Conservation (phyloP, 1,140 invertebrate species). For the Drosophila nannoptera region DNA sequence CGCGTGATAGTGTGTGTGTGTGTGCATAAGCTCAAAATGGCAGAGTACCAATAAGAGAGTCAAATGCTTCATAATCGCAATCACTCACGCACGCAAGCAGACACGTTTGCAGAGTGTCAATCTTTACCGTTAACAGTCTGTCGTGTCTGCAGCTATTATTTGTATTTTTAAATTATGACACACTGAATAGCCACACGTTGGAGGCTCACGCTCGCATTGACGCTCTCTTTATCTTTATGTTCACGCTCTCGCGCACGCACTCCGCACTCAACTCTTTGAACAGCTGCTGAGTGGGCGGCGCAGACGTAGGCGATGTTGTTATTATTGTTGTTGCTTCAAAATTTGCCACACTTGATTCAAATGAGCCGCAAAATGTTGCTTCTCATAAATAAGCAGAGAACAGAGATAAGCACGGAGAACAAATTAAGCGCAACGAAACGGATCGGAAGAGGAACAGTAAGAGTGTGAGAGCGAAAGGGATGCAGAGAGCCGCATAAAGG, state of each 20-base stretch:
- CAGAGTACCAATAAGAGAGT: constrained; percentile 32
- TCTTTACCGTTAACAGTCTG: constrained; percentile 58
- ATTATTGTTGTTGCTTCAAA: constrained; percentile 28
- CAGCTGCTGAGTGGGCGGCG: constrained; percentile 69
- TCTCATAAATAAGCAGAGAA: constrained; percentile 38
- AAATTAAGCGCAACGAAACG: constrained; percentile 62
- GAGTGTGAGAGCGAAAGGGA: neutral
- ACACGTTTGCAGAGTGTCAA: constrained; percentile 34
- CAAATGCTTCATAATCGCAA: constrained; percentile 48
- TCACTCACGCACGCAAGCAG: constrained; percentile 4
- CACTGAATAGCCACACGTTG: constrained; percentile 37
- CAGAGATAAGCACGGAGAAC: constrained; percentile 15
- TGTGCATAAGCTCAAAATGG: constrained; percentile 19
- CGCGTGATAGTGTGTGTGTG: constrained; percentile 1
- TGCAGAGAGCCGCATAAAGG: neutral
- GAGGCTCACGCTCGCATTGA: constrained; percentile 5
- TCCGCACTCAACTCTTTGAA: constrained; percentile 49
- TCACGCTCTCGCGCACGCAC: constrained; percentile 15
- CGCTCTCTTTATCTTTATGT: constrained; percentile 1
- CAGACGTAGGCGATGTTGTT: constrained; percentile 28
- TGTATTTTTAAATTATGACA: constrained; percentile 76
- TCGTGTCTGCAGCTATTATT: constrained; percentile 46
- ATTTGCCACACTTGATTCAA: constrained; percentile 51
- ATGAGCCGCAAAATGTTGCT: constrained; percentile 50
- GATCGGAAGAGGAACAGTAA: constrained; percentile 13